phyloP scores from a whole-genome alignment of 1,140 invertebrate species.

The Listronotus bonariensis region DNA sequence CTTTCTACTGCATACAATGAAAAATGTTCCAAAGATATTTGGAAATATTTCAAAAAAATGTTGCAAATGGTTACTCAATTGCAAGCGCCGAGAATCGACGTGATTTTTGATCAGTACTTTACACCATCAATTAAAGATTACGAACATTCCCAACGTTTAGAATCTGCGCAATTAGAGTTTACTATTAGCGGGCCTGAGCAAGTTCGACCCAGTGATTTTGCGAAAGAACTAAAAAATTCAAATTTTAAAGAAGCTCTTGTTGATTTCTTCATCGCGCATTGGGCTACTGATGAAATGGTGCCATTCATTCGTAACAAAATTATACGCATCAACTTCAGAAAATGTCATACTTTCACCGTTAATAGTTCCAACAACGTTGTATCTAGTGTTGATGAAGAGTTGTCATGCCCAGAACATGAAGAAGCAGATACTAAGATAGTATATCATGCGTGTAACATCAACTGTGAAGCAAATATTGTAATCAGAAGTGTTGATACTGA shows the following conservation, averaged over 20 bases:
- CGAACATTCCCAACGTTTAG: too few species aligned
- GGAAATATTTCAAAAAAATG: too few species aligned
- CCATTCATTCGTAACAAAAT: constrained; percentile 36
- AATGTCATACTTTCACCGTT: constrained; percentile 21
- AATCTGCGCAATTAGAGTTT: too few species aligned
- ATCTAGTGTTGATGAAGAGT: constrained; percentile 28
- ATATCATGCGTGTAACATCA: constrained; percentile 41
- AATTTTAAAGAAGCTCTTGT: constrained; percentile 21
- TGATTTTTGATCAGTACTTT: too few species aligned
- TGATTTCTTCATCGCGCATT: constrained; percentile 33
- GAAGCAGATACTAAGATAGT: constrained; percentile 50
- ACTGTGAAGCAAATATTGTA: constrained; percentile 38
- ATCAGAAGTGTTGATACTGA: constrained; percentile 48
- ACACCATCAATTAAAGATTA: too few species aligned
- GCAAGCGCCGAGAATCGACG: too few species aligned
- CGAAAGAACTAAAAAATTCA: constrained; percentile 20
- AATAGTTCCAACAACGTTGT: constrained; percentile 8
- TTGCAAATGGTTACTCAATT: too few species aligned
- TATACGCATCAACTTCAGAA: constrained; percentile 22
- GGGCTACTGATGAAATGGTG: constrained; percentile 33
- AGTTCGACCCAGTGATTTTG: constrained; percentile 7
- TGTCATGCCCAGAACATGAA: constrained; percentile 46
- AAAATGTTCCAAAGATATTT: too few species aligned
- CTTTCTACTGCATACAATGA: too few species aligned
- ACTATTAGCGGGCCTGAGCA: too few species aligned